phyloP scores from a whole-genome alignment of 2,888 invertebrate species.

The Lypha dubia region DNA sequence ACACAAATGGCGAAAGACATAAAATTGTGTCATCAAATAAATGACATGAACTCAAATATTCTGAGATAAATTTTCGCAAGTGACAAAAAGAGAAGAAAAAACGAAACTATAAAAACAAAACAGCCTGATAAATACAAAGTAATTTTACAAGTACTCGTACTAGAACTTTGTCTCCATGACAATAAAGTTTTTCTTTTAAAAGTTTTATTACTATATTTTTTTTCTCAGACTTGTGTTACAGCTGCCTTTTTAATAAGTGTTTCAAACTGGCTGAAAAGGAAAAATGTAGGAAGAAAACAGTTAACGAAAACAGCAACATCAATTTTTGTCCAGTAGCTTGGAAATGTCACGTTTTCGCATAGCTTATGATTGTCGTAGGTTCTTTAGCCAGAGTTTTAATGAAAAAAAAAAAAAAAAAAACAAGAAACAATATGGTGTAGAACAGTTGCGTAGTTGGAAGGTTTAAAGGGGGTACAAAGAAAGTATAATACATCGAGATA shows the following conservation, averaged over 20 bases:
- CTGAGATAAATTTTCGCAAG: constrained; percentile 49
- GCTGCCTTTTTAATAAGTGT: constrained; percentile 43
- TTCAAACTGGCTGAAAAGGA: constrained; percentile 35
- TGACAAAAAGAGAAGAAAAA: constrained; percentile 4
- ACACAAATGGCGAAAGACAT: constrained; percentile 50
- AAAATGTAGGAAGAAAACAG: constrained; percentile 38
- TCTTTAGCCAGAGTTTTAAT: not conserved
- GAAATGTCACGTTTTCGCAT: constrained; percentile 82
- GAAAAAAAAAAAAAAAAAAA: too few species aligned
- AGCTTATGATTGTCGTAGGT: constrained; percentile 75
- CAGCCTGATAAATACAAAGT: constrained; percentile 50
- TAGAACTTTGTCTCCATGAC: constrained; percentile 46
- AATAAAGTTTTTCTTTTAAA: constrained; percentile 53
- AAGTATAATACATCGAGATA: too few species aligned
- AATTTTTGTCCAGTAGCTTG: constrained; percentile 81
- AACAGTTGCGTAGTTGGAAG: not conserved
- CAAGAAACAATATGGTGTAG: not conserved
- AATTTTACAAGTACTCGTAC: constrained; percentile 39
- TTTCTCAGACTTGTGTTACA: not conserved
- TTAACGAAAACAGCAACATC: constrained; percentile 74
- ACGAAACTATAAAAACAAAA: constrained; percentile 18
- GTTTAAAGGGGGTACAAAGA: not conserved
- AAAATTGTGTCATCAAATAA: constrained; percentile 77
- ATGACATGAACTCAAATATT: constrained; percentile 71
- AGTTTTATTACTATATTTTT: not conserved